Conservation (phyloP, 2,888 invertebrate genomes). For the Protula sp. region DNA sequence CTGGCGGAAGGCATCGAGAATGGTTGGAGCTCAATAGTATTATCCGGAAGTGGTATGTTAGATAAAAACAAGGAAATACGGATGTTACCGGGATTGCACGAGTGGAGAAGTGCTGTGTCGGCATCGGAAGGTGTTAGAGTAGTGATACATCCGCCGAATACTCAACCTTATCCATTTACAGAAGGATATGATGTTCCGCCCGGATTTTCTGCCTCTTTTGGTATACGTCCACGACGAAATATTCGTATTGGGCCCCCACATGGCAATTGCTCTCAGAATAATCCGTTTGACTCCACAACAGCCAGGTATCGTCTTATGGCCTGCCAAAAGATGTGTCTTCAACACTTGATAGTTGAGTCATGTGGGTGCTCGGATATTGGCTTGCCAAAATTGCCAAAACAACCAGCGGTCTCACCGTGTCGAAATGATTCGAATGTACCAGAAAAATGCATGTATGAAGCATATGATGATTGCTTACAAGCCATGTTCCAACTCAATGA, state of each 20-base stretch:
- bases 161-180: conserved; percentile 21
- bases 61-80: conserved; percentile 22
- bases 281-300: conserved; percentile 16
- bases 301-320: conserved; percentile 18
- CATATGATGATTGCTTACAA: conserved; percentile 18
- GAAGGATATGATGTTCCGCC: conserved; percentile 26
- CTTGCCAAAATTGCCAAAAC: conserved; percentile 10
- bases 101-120: conserved; percentile 20
- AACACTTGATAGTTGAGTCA: conserved; percentile 13
- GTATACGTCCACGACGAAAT: conserved; percentile 20
- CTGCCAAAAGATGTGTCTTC: conserved; percentile 26
- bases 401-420: conserved; percentile 4
- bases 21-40: conserved; percentile 23
- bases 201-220: conserved; percentile 24
- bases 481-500: conserved; percentile 6
- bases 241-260: conserved; percentile 23
- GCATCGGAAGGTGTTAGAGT: conserved; percentile 24
- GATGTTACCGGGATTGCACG: conserved; percentile 22
- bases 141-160: conserved; percentile 22
- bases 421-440: conserved; percentile 15
- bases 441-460: conserved; percentile 17
- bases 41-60: conserved; percentile 22
- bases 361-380: conserved; percentile 18
- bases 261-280: conserved; percentile 18
- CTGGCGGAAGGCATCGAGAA: conserved; percentile 24